These are phyloP conservation scores for Anastrepha ludens DNA, from an alignment of 1,140 invertebrate species.

Conservation along the genomic window DNA sequence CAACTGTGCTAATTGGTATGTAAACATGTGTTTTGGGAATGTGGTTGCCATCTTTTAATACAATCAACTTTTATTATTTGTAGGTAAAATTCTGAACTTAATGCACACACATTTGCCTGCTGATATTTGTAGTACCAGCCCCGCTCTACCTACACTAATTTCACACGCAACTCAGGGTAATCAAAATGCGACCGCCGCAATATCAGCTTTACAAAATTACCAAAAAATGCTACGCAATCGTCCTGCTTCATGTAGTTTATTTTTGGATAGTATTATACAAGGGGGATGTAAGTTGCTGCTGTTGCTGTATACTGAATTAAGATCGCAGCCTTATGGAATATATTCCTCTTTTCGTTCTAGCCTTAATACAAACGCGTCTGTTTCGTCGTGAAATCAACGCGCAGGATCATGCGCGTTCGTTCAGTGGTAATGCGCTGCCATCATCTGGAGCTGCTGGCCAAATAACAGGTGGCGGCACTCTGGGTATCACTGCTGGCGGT, in stretches of 20 bases:
- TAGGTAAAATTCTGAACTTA: constrained; percentile 88
- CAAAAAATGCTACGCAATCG: constrained; percentile 87
- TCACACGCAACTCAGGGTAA: constrained; percentile 85
- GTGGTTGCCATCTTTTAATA: not conserved
- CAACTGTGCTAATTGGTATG: constrained; percentile 88
- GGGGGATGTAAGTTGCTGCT: constrained; percentile 62
- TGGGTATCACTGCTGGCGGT: constrained; percentile 47
- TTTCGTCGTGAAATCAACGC: constrained; percentile 71
- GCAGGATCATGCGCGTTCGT: constrained; percentile 60
- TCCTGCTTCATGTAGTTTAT: constrained; percentile 86
- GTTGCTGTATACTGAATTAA: not conserved
- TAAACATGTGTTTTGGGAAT: not conserved
- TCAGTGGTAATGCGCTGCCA: constrained; percentile 28
- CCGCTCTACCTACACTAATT: constrained; percentile 87
- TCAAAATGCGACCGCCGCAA: constrained; percentile 86
- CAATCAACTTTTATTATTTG: constrained; percentile 56
- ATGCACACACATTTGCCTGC: constrained; percentile 88
- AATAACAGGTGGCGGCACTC: not conserved
- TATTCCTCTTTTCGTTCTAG: constrained; percentile 53
- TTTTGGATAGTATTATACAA: constrained; percentile 87
- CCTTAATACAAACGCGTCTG: constrained; percentile 69
- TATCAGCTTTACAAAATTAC: constrained; percentile 85
- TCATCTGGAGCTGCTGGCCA: not conserved
- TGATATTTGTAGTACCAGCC: constrained; percentile 87
- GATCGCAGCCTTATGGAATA: not conserved